Evolutionary conservation across 92 coral and sea anemone genomes (phyloP), one percentile per base, ranked within the genome.

Genomic region (Phenganax subtilis): DNA sequence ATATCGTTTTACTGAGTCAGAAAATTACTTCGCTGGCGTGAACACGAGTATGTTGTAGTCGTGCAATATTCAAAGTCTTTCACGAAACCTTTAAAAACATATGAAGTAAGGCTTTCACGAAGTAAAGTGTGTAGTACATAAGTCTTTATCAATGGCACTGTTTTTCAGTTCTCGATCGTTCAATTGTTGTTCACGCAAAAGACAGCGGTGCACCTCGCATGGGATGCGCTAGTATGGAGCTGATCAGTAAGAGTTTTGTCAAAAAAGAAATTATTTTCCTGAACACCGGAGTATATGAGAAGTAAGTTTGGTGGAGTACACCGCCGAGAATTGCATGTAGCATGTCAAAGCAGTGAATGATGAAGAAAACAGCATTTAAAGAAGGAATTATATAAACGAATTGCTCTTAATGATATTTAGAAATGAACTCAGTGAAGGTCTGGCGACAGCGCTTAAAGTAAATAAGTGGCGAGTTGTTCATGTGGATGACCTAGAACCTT

Each of bases 151-250:
- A 16, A 47, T 37, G 65, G 62, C 68, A 11, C 8, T 29, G 14
- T 54, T 25, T 64, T 55, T 54, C 73, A 94, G 98, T 94, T 76
- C 85, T 90, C 52, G 92, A 92, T 47, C 92, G 98, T 17, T 91
- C 97, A 25, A 63, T 94, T 27, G 90, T 91, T 0, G 90, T 94
- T 16, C 97, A 92, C 54, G 84, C 85, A 28, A 85, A 90, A 60
- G 83, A 89, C 60, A 87, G 83, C 8, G 96, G 92, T 0, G 82
- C 86, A 28, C 72, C 87, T 16, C 92, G 97, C 7, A 56, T 92
- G 47, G 98, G 91, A 51, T 94, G 98, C 80, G 88, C 90, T 9
- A 89, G 85, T 16, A 85, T 92, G 65, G 67, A 80, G 57, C 90
- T 92, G 61, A 80, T 58, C 58, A 68, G 60, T 54, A 67, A 84